Evolutionary conservation across 2,113 vertebrate genomes (phyloP).

Genomic region (Plestiodon gilberti): DNA sequence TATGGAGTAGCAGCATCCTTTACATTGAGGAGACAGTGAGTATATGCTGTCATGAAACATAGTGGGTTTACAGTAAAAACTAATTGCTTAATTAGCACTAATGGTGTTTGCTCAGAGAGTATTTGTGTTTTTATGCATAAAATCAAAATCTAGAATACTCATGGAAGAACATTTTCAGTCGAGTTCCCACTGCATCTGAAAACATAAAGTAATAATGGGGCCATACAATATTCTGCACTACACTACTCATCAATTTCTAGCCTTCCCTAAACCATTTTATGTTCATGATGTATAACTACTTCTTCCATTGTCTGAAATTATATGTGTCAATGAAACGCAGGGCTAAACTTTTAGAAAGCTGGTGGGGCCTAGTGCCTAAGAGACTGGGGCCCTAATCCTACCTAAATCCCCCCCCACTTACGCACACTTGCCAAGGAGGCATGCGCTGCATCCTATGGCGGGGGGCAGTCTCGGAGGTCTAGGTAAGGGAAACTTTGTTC

Average conservation of each 20-base stretch:
- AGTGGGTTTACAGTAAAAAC: not conserved
- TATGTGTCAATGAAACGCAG: not conserved
- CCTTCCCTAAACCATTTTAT: not conserved
- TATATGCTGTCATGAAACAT: not conserved
- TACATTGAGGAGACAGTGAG: not conserved
- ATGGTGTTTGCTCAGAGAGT: not conserved
- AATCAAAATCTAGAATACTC: not conserved
- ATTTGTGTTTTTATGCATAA: not conserved
- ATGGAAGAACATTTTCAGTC: not conserved
- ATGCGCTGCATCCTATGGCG: no score
- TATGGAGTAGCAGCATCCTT: not conserved
- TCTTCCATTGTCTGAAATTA: not conserved
- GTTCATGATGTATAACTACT: not conserved
- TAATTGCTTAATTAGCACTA: conserved; percentile 12
- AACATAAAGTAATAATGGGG: not conserved
- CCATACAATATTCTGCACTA: not conserved
- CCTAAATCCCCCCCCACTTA: no score
- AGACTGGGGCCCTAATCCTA: no score
- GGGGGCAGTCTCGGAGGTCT: no score
- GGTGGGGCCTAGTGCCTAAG: no score
- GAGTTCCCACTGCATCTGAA: not conserved
- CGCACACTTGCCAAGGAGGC: no score
- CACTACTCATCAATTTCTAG: not conserved
- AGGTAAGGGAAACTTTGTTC: no score
- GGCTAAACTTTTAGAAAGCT: not conserved